Percentiles rank a stretch among this genome's conserved stretches.
These are phyloP conservation scores for Polyodon spathula DNA, from an alignment of 2,113 vertebrate genomes.

Conservation along the genomic window DNA sequence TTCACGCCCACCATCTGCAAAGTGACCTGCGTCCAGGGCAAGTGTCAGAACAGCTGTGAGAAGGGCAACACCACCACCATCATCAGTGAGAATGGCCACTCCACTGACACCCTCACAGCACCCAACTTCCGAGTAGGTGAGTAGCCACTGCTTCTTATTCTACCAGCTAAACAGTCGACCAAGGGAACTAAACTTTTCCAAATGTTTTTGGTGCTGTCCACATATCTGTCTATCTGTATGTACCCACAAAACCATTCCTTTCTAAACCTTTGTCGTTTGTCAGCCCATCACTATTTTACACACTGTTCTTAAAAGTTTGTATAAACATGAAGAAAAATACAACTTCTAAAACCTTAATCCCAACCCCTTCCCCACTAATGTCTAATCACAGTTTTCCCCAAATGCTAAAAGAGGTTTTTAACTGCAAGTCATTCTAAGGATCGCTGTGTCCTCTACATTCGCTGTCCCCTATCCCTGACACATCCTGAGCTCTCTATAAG, in stretches of 20 bases:
- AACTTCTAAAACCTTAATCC: too few relatives aligned
- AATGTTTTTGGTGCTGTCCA: too few relatives aligned
- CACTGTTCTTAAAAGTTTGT: too few relatives aligned
- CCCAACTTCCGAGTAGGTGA: slow-evolving; percentile 98
- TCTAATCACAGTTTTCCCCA: neutral
- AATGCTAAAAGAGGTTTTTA: neutral
- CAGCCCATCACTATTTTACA: too few relatives aligned
- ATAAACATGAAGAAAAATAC: too few relatives aligned
- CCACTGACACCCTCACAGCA: slow-evolving; percentile 91
- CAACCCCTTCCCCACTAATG: too few relatives aligned
- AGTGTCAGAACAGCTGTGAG: slow-evolving; percentile 95
- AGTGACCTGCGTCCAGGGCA: slow-evolving; percentile 86
- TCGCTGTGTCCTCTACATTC: neutral
- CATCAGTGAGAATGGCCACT: slow-evolving; percentile 92
- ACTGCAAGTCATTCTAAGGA: slow-evolving; percentile 9
- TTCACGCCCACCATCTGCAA: slow-evolving; percentile 98
- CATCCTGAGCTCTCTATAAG: slow-evolving; percentile 1
- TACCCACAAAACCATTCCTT: too few relatives aligned
- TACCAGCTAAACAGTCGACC: neutral
- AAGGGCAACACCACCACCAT: slow-evolving; percentile 96
- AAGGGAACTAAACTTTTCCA: too few relatives aligned
- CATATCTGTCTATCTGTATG: too few relatives aligned
- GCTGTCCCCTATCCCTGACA: neutral
- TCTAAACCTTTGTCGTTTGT: too few relatives aligned
- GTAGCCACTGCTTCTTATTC: slow-evolving; percentile 33